Evolutionary conservation across 2,113 vertebrate genomes (phyloP), one percentile per base, ranked within the genome.

Genomic region (Desmodus rotundus): DNA sequence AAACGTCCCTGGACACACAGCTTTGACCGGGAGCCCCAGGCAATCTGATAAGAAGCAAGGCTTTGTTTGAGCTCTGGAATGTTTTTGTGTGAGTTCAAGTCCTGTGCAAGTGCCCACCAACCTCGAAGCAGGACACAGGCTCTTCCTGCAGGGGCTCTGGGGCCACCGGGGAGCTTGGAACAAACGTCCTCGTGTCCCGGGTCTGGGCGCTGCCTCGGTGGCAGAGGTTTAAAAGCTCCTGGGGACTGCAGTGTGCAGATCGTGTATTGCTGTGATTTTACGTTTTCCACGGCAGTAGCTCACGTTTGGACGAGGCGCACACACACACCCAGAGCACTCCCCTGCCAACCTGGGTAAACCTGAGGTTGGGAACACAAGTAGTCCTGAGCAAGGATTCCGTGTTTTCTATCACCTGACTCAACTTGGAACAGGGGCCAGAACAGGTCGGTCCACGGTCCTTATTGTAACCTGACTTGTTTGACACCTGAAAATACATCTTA

Each of bases 131-230:
- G 56, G 22, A 19, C 3, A 1, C 2, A 0, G n/a, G 11, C 77
- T 43, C 65, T 80, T 24, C 0, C 65, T 1, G 15, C 56, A 10
- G 15, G 28, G 1, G 10, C 28, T 26, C 26, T 47, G 4, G 15
- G 24, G 38, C 45, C n/a, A 0, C 38, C 2, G 17, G 11, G 52
- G 45, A 76, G 26, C 14, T 4, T 17, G 19, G 43, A 28, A 31
- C 61, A 61, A 15, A 17, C 0, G 1, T 7, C n/a, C 36, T 31
- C 47, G 2, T 9, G 12, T 28, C 68, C 22, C 13, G 5, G 47
- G 50, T 52, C 58, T 15, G 9, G 4, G 36, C 8, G 1, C 67
- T 33, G 16, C 17, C 68, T 14, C 7, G 20, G 67, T 15, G 17
- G 36, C 17, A 17, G 41, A 22, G 28, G 15, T 56, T 56, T 22